Evolutionary conservation across 2,888 invertebrate species (phyloP).

Genomic region (Drosophila stalkeri): DNA sequence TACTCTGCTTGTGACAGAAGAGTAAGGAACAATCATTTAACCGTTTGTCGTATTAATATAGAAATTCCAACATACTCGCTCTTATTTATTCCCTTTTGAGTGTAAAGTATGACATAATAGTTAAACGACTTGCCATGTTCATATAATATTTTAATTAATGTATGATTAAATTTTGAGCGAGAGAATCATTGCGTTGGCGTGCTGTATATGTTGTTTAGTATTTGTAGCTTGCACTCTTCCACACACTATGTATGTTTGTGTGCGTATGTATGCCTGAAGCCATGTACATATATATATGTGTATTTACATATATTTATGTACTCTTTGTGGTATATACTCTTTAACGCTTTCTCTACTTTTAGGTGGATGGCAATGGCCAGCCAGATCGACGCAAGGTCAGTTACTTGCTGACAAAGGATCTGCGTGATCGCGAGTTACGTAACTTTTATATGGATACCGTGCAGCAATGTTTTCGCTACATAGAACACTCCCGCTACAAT

Average conservation of each 20-base stretch:
- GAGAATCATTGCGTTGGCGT: neutral
- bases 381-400: slow-evolving; percentile 89
- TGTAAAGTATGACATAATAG: neutral
- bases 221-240: neutral
- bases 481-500: slow-evolving; percentile 86
- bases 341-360: slow-evolving; percentile 29
- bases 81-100: too few species aligned
- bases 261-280: neutral
- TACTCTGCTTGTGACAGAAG: neutral
- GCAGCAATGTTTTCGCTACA: slow-evolving; percentile 89
- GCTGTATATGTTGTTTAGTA: neutral
- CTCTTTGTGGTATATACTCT: too few species aligned
- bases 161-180: neutral
- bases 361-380: slow-evolving; percentile 83
- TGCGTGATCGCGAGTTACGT: slow-evolving; percentile 88
- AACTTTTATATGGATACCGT: slow-evolving; percentile 90
- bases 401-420: slow-evolving; percentile 87
- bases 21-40: neutral
- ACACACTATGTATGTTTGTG: neutral
- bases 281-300: neutral
- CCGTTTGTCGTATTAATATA: too few species aligned
- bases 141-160: neutral
- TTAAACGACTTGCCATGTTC: neutral
- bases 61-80: too few species aligned
- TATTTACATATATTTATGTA: neutral